Evolutionary conservation across 2,888 invertebrate genomes (phyloP), one percentile per base, ranked within the genome.

Genomic region (Erebia ligea): DNA sequence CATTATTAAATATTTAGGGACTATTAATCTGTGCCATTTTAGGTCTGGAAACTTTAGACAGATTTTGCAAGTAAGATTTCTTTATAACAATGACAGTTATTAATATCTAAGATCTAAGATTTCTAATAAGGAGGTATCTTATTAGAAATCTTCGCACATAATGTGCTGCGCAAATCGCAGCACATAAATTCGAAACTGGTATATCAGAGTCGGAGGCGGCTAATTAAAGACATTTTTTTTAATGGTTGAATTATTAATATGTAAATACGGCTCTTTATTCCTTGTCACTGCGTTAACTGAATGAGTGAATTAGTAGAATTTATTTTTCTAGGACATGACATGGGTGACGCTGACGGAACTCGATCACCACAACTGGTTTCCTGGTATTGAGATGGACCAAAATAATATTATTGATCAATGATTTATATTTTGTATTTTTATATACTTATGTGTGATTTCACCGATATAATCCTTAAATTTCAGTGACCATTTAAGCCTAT

Each of bases 301-400:
- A 48, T 25, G 62, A 62, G 42, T 40, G 59, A 59, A 21, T 62
- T 62, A 48, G 48, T 40, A 40, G 56, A n/a, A 21, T 52, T 54
- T 13, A 54, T 61, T 62, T 52, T 68, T 62, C 68, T 68, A 68
- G 54, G 61, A 68, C 19, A 61, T 54, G 61, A 68, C 19, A 61
- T 54, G 15, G 2, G n/a, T 42, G 45, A 68, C 68, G 61, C 21
- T 61, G 50, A 13, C 68, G 50, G 67, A 59, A 67, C 50, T 52
- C 40, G 25, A 59, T 19, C 40, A 40, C 50, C 2, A 52, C 21
- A 68, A 62, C 42, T 10, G 21, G 61, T 61, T 67, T 68, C 61
- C 68, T 52, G 42, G 17, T 54, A 57, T 19, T 45, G 13, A 45
- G 45, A 45, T 13, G 11, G 11, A 11, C 10, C 13, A 45, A 50